Conservation (phyloP, 2,888 invertebrate species). For the Sinohyriopsis cumingii region DNA sequence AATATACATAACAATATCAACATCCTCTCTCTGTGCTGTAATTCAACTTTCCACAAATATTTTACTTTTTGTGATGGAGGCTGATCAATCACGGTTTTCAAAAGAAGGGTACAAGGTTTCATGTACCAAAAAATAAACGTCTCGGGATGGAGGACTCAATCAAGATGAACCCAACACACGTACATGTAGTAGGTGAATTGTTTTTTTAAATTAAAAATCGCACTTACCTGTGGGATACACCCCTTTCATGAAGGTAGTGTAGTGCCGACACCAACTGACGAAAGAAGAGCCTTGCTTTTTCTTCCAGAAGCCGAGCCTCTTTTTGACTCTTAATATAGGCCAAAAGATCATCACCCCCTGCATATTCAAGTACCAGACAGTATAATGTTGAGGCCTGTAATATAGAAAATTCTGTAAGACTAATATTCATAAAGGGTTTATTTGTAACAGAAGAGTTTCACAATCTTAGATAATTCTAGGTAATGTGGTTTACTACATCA, state of each 20-base stretch:
- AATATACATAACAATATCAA: too few species aligned
- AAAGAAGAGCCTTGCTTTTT: slow-evolving; percentile 76
- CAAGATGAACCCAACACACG: too few species aligned
- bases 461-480: not conserved
- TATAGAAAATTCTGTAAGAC: slow-evolving; percentile 4
- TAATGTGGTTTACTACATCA: too few species aligned
- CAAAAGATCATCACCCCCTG: slow-evolving; percentile 82
- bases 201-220: too few species aligned
- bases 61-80: too few species aligned
- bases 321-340: slow-evolving; percentile 78
- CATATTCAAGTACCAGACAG: slow-evolving; percentile 83
- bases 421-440: not conserved
- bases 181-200: too few species aligned
- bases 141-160: too few species aligned
- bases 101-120: too few species aligned
- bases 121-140: too few species aligned
- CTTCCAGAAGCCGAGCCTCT: slow-evolving; percentile 76
- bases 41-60: too few species aligned
- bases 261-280: slow-evolving; percentile 81
- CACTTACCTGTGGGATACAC: slow-evolving; percentile 80
- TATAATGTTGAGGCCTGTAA: slow-evolving; percentile 80
- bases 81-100: too few species aligned
- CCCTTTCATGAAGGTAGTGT: slow-evolving; percentile 80
- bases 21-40: too few species aligned
- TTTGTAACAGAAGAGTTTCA: not conserved